phyloP scores from a whole-genome alignment of 2,888 invertebrate genomes.

The Ceriagrion tenellum region DNA sequence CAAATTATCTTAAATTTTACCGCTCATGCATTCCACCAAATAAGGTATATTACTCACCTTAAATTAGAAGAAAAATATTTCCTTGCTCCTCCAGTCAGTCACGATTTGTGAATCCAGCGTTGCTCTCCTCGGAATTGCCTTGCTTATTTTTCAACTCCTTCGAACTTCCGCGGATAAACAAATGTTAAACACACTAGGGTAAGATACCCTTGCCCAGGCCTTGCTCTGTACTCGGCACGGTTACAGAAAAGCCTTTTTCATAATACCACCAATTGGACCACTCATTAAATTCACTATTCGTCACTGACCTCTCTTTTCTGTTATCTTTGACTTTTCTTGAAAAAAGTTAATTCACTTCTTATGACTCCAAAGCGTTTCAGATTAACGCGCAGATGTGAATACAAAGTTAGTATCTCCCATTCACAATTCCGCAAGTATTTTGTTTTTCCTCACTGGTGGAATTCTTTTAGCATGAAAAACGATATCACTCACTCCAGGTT shows the following conservation, averaged over 20 bases:
- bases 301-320: not conserved
- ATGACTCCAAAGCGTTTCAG: not conserved
- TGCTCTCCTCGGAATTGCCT: not conserved
- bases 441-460: not conserved
- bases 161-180: slow-evolving; percentile 9
- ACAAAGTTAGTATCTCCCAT: not conserved
- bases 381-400: not conserved
- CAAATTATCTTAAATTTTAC: too few relatives aligned
- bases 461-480: not conserved
- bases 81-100: not conserved
- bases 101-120: slow-evolving; percentile 16
- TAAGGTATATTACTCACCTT: not conserved
- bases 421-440: not conserved
- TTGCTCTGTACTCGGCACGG: slow-evolving; percentile 30
- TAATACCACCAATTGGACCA: not conserved
- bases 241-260: not conserved
- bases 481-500: not conserved
- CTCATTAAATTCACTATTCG: not conserved
- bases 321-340: not conserved
- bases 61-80: not conserved
- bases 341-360: not conserved
- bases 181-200: slow-evolving; percentile 28
- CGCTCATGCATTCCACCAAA: too few relatives aligned
- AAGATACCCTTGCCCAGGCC: not conserved
- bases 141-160: not conserved